These are phyloP conservation scores for Metaphire vulgaris DNA, from an alignment of 1,140 invertebrate genomes.

Conservation along the genomic window DNA sequence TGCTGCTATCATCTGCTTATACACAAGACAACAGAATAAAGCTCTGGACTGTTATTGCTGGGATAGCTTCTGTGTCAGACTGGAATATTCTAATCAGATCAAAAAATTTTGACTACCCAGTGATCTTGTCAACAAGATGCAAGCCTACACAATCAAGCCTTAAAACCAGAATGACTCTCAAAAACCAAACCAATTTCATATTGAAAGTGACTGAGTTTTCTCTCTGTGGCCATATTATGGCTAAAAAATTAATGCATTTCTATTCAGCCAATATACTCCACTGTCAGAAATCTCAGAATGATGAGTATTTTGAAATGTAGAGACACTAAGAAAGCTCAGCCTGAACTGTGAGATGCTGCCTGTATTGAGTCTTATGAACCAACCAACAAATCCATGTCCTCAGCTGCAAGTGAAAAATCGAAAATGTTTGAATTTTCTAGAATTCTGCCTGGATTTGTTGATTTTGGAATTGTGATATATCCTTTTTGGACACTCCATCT, in stretches of 20 bases:
- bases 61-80: too few species aligned
- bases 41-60: too few species aligned
- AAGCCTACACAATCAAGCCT: too few species aligned
- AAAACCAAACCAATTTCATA: too few species aligned
- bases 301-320: background rate
- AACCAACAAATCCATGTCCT: background rate
- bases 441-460: conserved; percentile 32
- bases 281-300: background rate
- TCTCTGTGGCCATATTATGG: background rate
- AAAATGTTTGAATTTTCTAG: conserved; percentile 37
- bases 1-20: background rate
- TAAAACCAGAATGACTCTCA: too few species aligned
- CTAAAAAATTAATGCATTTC: background rate
- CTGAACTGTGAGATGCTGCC: too few species aligned
- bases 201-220: too few species aligned
- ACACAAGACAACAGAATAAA: background rate
- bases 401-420: conserved; percentile 28
- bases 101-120: background rate
- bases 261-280: background rate
- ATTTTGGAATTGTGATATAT: conserved; percentile 41
- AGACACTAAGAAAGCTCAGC: background rate
- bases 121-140: too few species aligned
- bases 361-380: too few species aligned
- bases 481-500: conserved; percentile 39
- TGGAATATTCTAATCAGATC: background rate